phyloP scores from a whole-genome alignment of 2,888 invertebrate species.

The Podabrus alpinus region DNA sequence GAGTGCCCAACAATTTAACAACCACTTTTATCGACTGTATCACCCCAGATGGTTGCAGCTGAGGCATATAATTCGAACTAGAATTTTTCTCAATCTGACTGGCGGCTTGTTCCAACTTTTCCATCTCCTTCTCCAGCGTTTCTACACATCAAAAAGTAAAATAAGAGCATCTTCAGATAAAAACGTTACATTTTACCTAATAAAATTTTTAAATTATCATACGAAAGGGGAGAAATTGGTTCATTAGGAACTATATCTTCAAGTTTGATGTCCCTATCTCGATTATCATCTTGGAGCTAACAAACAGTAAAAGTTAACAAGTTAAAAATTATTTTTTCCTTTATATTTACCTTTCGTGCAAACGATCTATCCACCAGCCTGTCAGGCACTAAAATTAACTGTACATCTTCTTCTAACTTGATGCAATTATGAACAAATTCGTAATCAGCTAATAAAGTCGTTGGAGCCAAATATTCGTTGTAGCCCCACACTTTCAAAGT shows the following conservation, averaged over 20 bases:
- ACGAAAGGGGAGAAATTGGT: constrained; percentile 70
- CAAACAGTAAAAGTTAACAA: constrained; percentile 32
- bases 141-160: constrained; percentile 56
- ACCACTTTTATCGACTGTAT: constrained; percentile 92
- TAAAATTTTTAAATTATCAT: constrained; percentile 83
- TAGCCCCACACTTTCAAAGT: constrained; percentile 81
- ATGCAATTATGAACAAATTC: constrained; percentile 93
- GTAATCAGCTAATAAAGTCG: constrained; percentile 83
- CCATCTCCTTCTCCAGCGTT: constrained; percentile 81
- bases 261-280: constrained; percentile 72
- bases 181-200: constrained; percentile 63
- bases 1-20: constrained; percentile 83
- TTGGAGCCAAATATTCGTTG: constrained; percentile 85
- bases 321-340: not conserved
- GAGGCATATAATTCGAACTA: constrained; percentile 49
- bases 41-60: constrained; percentile 71
- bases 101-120: constrained; percentile 71
- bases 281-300: constrained; percentile 75
- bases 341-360: constrained; percentile 69
- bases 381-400: constrained; percentile 69
- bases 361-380: constrained; percentile 70
- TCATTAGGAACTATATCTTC: constrained; percentile 82
- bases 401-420: constrained; percentile 87
- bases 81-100: constrained; percentile 55
- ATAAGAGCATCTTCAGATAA: not conserved